Conservation (phyloP, 1,140 invertebrate species). For the Sminthurides bifidus region DNA sequence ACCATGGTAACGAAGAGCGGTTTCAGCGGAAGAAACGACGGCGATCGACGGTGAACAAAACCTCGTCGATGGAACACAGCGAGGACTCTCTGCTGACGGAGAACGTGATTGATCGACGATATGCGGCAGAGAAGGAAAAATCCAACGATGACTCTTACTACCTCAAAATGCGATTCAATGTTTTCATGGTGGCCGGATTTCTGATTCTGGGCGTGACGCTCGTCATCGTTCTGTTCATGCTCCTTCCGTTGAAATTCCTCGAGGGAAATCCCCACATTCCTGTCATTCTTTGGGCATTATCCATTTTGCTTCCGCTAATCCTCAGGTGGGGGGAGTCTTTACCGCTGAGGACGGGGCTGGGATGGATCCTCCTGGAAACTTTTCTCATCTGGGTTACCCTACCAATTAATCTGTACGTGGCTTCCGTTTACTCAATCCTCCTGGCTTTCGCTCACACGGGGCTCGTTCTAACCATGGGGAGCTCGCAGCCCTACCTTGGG, state of each 20-base stretch:
- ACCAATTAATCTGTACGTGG: slow-evolving; percentile 51
- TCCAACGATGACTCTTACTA: no score
- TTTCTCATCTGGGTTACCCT: slow-evolving; percentile 75
- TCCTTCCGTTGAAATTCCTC: slow-evolving; percentile 16
- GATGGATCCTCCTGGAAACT: slow-evolving; percentile 66
- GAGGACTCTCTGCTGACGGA: no score
- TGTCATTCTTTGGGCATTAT: slow-evolving; percentile 24
- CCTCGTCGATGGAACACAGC: no score
- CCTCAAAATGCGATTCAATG: no score
- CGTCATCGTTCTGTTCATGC: slow-evolving; percentile 20
- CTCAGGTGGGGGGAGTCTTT: slow-evolving; percentile 37
- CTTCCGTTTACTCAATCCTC: slow-evolving; percentile 43
- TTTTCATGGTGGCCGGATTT: background rate
- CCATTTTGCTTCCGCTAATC: slow-evolving; percentile 21
- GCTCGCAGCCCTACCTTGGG: slow-evolving; percentile 35
- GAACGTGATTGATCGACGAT: no score
- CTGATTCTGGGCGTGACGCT: slow-evolving; percentile 13
- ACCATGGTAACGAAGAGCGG: no score
- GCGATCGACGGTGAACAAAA: no score
- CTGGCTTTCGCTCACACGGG: slow-evolving; percentile 49
- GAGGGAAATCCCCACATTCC: slow-evolving; percentile 27
- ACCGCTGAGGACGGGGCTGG: slow-evolving; percentile 48
- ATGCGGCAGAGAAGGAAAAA: no score
- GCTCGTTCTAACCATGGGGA: slow-evolving; percentile 43
- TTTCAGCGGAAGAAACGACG: no score